Conservation (phyloP, 2,113 vertebrate species). For the Trematomus loennbergii region DNA sequence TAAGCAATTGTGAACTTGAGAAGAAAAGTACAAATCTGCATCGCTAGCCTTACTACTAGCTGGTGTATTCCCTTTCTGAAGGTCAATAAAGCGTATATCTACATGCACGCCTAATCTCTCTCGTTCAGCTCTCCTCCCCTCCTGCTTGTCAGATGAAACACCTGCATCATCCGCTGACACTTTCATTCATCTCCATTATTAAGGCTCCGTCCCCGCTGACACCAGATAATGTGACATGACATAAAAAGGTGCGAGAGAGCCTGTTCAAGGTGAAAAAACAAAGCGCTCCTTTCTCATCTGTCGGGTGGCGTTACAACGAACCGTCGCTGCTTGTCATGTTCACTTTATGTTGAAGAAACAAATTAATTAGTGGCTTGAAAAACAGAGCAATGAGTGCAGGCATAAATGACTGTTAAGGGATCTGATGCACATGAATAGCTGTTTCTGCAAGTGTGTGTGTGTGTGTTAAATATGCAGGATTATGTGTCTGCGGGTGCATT, state of each 20-base stretch:
- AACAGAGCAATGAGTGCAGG: slow-evolving; percentile 4
- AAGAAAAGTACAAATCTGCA: not conserved
- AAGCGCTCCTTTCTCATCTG: slow-evolving; percentile 31
- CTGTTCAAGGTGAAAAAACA: slow-evolving; percentile 44
- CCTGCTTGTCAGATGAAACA: slow-evolving; percentile 28
- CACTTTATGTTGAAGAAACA: not conserved
- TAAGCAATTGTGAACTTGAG: not conserved
- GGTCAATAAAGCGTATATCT: not conserved
- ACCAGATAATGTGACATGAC: slow-evolving; percentile 53
- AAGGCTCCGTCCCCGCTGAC: slow-evolving; percentile 41
- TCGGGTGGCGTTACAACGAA: slow-evolving; percentile 39
- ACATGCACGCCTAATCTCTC: not conserved
- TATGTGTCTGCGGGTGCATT: slow-evolving; percentile 9
- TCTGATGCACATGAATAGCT: not conserved
- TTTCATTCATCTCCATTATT: slow-evolving; percentile 63
- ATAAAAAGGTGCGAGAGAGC: slow-evolving; percentile 31
- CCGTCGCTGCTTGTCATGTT: slow-evolving; percentile 31
- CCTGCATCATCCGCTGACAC: slow-evolving; percentile 29
- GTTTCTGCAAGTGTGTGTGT: not conserved
- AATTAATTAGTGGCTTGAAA: not conserved
- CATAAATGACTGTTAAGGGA: not conserved
- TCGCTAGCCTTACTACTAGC: not conserved
- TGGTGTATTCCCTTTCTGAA: not conserved
- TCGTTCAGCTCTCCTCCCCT: not conserved
- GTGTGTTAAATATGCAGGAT: slow-evolving; percentile 8